A percentile compares a stretch with the other conserved stretches of the same genome.
Conservation (phyloP, 2,888 invertebrate species). For the Criorhina ranunculi region DNA sequence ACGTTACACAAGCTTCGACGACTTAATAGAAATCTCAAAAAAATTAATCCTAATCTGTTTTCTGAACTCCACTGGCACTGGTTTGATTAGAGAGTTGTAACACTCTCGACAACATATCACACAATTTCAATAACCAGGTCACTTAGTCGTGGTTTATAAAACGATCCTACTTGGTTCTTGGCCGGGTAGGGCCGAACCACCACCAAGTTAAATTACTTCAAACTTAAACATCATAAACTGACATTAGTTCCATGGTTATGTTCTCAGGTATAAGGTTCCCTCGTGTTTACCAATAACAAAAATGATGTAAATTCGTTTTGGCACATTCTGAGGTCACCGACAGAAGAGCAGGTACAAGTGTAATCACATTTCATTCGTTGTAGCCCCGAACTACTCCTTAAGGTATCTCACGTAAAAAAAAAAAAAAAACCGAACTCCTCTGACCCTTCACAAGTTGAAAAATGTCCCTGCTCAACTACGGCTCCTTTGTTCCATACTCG, state of each 20-base stretch:
- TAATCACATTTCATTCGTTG: constrained; percentile 43
- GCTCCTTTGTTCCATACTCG: constrained; percentile 72
- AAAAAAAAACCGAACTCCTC: constrained; percentile 49
- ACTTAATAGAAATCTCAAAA: too few relatives aligned
- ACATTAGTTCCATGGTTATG: not conserved
- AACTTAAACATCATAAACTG: too few relatives aligned
- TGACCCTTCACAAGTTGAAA: constrained; percentile 47
- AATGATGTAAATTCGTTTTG: constrained; percentile 52
- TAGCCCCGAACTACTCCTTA: constrained; percentile 29
- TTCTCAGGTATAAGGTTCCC: not conserved
- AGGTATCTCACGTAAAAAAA: constrained; percentile 2
- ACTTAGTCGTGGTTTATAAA: too few relatives aligned
- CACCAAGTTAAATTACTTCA: too few relatives aligned
- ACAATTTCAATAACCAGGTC: too few relatives aligned
- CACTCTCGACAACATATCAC: too few relatives aligned
- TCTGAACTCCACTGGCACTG: too few relatives aligned
- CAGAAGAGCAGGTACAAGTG: constrained; percentile 42
- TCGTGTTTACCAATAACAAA: constrained; percentile 33
- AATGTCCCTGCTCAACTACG: constrained; percentile 33
- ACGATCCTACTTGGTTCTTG: too few relatives aligned
- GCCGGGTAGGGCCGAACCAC: too few relatives aligned
- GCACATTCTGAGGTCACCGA: constrained; percentile 49
- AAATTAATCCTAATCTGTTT: too few relatives aligned
- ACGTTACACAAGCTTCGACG: too few relatives aligned
- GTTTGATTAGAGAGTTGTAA: too few relatives aligned